Evolutionary conservation across 2,797 vertebrate genomes (phyloP), one percentile per base, ranked within the genome.

Genomic region (Scyliorhinus canicula): DNA sequence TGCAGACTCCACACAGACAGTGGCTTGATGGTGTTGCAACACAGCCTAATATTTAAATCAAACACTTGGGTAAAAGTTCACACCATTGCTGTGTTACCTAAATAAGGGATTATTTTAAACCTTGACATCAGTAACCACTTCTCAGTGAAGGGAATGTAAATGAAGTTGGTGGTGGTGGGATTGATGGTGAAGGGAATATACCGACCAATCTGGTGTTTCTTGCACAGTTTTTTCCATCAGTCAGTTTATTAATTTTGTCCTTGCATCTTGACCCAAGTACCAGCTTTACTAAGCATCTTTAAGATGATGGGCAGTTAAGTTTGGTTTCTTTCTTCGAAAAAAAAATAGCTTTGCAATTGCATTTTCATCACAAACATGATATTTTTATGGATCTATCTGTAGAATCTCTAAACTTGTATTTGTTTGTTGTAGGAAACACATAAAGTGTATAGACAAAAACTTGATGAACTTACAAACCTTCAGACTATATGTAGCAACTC

Each of bases 381-480:
- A 95, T 93, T 74, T 91, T 65, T 91, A 60, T 65, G 21, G 8
- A 65, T 91, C 21, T 65, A 26, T 26, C 40, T 91, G 21, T 44
- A 91, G 35, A 91, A n/a, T 63, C 5, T 90, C 35, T 90, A 47
- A 82, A 40, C 65, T 91, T 63, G 21, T n/a, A 3, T 65, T 44
- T 24, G 26, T 24, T 19, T 31, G 4, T 55, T 63, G 11, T 95
- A 99, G 99, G 99, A 99, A 97, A 98, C 98, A 0, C 98, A 99
- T 97, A 99, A 99, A 97, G 96, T 98, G 94, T 99, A 99, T 97
- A 97, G 97, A 95, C 99, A 99, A 96, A 99, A 99, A 96, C 97
- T 99, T 14, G 99, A 99, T 95, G 99, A 99, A 96, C 97, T 99
- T 95, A 98, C 97, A 0, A 98, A 96, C 35, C 97, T 99, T 77